These are phyloP conservation scores for Bugulina stolonifera DNA, from an alignment of 2,888 invertebrate species.

Conservation along the genomic window DNA sequence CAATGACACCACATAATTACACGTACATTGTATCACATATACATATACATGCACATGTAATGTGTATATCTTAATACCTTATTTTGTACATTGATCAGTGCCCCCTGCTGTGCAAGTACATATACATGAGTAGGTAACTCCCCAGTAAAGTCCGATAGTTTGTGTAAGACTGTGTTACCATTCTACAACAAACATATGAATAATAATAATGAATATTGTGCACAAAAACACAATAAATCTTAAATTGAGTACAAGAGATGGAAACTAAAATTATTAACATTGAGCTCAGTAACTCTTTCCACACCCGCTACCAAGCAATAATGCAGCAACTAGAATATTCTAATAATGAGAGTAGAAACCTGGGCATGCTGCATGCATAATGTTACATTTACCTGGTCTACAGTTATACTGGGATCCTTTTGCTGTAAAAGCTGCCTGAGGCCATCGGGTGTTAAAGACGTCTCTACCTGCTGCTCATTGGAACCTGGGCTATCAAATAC, in stretches of 20 bases:
- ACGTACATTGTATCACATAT: no score
- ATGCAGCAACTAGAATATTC: no score
- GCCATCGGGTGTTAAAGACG: background rate
- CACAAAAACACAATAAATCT: no score
- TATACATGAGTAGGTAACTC: conserved; percentile 36
- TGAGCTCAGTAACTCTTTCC: no score
- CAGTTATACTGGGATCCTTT: background rate
- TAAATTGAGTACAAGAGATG: no score
- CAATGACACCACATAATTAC: no score
- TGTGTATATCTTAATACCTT: conserved; percentile 34
- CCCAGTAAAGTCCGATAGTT: conserved; percentile 29
- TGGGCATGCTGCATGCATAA: no score
- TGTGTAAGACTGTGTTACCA: conserved; percentile 37
- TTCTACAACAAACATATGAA: conserved; percentile 33
- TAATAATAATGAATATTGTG: no score
- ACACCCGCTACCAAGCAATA: no score
- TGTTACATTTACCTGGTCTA: background rate
- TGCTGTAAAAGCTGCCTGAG: background rate
- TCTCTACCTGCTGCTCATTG: background rate
- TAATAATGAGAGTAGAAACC: no score
- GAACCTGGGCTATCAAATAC: background rate
- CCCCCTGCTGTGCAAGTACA: conserved; percentile 36
- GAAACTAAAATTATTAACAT: no score
- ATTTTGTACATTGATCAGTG: conserved; percentile 40
- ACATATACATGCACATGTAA: no score